phyloP scores from a whole-genome alignment of 2,797 vertebrate species.

The Sebastes steindachneri region DNA sequence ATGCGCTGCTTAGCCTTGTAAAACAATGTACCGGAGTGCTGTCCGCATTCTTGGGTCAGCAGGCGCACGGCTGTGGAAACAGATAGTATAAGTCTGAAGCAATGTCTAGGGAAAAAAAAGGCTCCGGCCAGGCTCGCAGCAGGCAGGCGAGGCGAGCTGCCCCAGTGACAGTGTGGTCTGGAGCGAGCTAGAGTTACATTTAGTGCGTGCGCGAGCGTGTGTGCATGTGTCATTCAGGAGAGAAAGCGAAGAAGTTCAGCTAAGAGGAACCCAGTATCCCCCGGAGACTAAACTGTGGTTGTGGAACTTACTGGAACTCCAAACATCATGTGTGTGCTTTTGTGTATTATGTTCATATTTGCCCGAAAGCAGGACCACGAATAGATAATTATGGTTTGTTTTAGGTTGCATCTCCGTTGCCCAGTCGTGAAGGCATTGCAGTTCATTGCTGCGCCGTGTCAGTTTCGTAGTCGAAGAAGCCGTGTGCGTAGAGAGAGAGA shows the following conservation, averaged over 20 bases:
- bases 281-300: constrained; percentile 59
- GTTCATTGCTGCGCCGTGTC: constrained; percentile 40
- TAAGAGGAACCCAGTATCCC: constrained; percentile 51
- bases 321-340: constrained; percentile 59
- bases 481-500: not conserved
- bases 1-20: constrained; percentile 51
- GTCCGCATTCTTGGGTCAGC: constrained; percentile 67
- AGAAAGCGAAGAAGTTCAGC: constrained; percentile 45
- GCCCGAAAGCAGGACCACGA: constrained; percentile 53
- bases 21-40: constrained; percentile 66
- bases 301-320: constrained; percentile 71
- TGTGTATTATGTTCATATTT: constrained; percentile 59
- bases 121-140: constrained; percentile 38
- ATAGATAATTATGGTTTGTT: constrained; percentile 66
- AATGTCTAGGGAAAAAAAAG: constrained; percentile 56
- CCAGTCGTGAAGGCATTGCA: constrained; percentile 56
- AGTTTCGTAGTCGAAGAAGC: constrained; percentile 16
- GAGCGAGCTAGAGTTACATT: constrained; percentile 47
- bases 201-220: constrained; percentile 2
- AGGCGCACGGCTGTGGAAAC: constrained; percentile 70
- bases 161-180: constrained; percentile 59
- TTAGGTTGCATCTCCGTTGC: constrained; percentile 53
- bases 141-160: constrained; percentile 46
- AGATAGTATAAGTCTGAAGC: constrained; percentile 64
- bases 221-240: constrained; percentile 54